Conservation (phyloP, 1,140 invertebrate species). For the Tribolium madens region DNA sequence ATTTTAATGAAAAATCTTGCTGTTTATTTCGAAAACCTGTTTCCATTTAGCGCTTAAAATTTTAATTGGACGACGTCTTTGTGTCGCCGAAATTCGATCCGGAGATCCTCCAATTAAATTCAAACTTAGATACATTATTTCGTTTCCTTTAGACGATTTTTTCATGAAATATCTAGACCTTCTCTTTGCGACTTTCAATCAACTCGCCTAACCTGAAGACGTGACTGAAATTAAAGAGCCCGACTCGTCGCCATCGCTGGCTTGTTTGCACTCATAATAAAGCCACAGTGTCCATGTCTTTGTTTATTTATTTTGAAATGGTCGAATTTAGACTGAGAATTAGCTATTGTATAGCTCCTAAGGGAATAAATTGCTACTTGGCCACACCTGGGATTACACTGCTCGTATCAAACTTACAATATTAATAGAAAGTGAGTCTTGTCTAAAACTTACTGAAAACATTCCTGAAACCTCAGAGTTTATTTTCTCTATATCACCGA, state of each 20-base stretch:
- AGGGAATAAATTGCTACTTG: background rate
- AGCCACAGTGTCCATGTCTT: constrained; percentile 11
- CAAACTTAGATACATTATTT: background rate
- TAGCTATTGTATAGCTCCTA: background rate
- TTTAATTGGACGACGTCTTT: constrained; percentile 28
- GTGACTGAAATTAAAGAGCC: constrained; percentile 33
- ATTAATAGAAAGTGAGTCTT: constrained; percentile 22
- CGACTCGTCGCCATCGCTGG: background rate
- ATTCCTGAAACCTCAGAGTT: constrained; percentile 15
- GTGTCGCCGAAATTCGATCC: constrained; percentile 28
- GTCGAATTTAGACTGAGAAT: constrained; percentile 4
- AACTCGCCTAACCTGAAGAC: constrained; percentile 22
- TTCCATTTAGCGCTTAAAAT: constrained; percentile 31
- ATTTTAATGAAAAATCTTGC: constrained; percentile 33
- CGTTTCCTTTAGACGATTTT: background rate
- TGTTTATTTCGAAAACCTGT: constrained; percentile 29
- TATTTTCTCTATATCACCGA: constrained; percentile 22
- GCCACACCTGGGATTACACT: constrained; percentile 28
- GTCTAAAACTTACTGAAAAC: constrained; percentile 7
- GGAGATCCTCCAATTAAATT: constrained; percentile 20
- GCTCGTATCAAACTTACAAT: constrained; percentile 1
- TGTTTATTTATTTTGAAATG: constrained; percentile 22
- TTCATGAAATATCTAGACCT: constrained; percentile 21
- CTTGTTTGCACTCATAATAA: constrained; percentile 35
- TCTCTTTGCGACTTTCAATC: constrained; percentile 9